Percentiles rank a stretch among this genome's conserved stretches.
These are phyloP conservation scores for Lasioglossum leucozonium DNA, from an alignment of 2,888 invertebrate genomes.

Conservation along the genomic window DNA sequence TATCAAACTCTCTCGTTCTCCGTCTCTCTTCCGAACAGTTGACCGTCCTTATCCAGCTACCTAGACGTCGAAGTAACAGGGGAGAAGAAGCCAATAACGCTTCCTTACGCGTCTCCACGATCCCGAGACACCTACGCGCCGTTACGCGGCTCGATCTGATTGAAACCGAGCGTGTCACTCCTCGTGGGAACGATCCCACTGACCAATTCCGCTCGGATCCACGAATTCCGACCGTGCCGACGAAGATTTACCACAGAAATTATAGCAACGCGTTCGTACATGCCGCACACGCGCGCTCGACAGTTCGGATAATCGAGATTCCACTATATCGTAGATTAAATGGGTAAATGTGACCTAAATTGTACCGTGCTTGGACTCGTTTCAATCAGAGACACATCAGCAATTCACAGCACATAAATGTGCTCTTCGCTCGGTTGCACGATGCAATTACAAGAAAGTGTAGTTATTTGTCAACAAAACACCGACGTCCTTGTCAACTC, in stretches of 20 bases:
- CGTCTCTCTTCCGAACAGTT: not conserved
- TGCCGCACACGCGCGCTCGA: not conserved
- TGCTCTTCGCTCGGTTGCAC: too few species aligned
- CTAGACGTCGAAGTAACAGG: slow-evolving; percentile 34
- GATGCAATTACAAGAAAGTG: too few species aligned
- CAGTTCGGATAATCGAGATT: not conserved
- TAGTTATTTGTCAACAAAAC: too few species aligned
- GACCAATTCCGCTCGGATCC: not conserved
- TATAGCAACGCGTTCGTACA: not conserved
- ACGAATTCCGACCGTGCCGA: not conserved
- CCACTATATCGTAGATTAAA: too few species aligned
- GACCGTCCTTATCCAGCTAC: slow-evolving; percentile 18
- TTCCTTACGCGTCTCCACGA: slow-evolving; percentile 65
- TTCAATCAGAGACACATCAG: too few species aligned
- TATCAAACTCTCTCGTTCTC: not conserved
- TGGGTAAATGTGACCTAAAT: too few species aligned
- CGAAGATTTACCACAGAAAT: not conserved
- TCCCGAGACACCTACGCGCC: slow-evolving; percentile 48
- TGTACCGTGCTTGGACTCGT: too few species aligned
- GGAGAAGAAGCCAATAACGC: slow-evolving; percentile 66
- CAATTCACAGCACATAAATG: too few species aligned
- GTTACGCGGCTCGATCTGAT: slow-evolving; percentile 51
- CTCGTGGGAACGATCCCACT: slow-evolving; percentile 11
- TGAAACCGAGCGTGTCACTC: slow-evolving; percentile 44
- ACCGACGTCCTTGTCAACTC: too few species aligned